These are phyloP conservation scores for Diglossa cyanea DNA, from an alignment of 2,797 vertebrate genomes.

Conservation along the genomic window DNA sequence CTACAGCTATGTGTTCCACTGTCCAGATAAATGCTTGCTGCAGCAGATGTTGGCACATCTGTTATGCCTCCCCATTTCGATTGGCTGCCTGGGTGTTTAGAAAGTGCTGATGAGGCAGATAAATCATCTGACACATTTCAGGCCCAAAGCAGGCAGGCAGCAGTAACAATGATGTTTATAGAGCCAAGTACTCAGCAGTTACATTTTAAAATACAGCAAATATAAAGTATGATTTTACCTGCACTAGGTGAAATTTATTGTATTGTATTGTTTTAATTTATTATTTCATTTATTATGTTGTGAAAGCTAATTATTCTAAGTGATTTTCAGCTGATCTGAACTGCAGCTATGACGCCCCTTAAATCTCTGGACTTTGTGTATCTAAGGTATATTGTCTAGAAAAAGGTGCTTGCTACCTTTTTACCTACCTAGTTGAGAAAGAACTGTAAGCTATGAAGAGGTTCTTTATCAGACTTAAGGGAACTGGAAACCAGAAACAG, in stretches of 20 bases:
- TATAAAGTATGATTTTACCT: not conserved
- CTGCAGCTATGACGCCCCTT: not conserved
- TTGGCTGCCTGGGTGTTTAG: slow-evolving; percentile 54
- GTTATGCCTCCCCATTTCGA: slow-evolving; percentile 37
- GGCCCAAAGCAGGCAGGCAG: slow-evolving; percentile 12
- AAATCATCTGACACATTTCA: slow-evolving; percentile 38
- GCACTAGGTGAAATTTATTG: not conserved
- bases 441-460: not conserved
- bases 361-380: not conserved
- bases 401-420: not conserved
- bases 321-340: not conserved
- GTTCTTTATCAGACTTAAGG: not conserved
- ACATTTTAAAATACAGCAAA: slow-evolving; percentile 26
- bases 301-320: not conserved
- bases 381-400: not conserved
- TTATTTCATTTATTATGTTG: not conserved
- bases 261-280: not conserved
- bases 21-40: slow-evolving; percentile 25
- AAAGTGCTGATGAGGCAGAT: slow-evolving; percentile 55
- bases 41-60: slow-evolving; percentile 66
- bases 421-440: not conserved
- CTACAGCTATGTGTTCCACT: not conserved
- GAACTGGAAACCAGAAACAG: not conserved
- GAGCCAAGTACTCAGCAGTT: not conserved
- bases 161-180: slow-evolving; percentile 1